Conservation (phyloP, 2,888 invertebrate species). For the Coelopa pilipes region DNA sequence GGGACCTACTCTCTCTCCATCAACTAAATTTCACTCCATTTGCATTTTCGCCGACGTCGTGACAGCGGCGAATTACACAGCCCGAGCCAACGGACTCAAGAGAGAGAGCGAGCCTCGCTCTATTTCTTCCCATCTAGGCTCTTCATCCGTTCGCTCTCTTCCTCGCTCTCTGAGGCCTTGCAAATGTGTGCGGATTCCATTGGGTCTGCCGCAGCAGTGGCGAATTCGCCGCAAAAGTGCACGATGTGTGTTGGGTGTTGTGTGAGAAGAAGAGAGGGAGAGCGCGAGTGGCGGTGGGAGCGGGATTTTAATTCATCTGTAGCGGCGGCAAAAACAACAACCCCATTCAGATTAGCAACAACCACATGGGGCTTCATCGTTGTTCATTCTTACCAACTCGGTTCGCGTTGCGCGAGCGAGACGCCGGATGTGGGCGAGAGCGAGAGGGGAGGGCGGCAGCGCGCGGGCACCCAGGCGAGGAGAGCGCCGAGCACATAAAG, state of each 20-base stretch:
- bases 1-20: no score
- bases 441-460: not conserved
- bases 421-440: not conserved
- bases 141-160: constrained; percentile 1
- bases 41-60: not conserved
- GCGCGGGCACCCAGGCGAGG: not conserved
- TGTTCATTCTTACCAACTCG: constrained; percentile 17
- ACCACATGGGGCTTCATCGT: not conserved
- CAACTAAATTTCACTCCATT: no score
- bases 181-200: constrained; percentile 21
- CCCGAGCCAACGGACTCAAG: not conserved
- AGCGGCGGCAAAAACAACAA: constrained; percentile 8
- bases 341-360: constrained; percentile 6
- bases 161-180: not conserved
- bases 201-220: not conserved
- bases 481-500: not conserved
- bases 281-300: not conserved
- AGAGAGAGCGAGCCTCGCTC: not conserved
- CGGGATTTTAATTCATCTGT: constrained; percentile 29
- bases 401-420: not conserved
- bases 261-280: constrained; percentile 3
- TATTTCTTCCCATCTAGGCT: no score
- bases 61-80: not conserved
- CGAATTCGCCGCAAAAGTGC: constrained; percentile 27
- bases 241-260: constrained; percentile 1